Evolutionary conservation across 2,888 invertebrate genomes (phyloP), one percentile per base, ranked within the genome.

Genomic region (Agonum fuliginosum): DNA sequence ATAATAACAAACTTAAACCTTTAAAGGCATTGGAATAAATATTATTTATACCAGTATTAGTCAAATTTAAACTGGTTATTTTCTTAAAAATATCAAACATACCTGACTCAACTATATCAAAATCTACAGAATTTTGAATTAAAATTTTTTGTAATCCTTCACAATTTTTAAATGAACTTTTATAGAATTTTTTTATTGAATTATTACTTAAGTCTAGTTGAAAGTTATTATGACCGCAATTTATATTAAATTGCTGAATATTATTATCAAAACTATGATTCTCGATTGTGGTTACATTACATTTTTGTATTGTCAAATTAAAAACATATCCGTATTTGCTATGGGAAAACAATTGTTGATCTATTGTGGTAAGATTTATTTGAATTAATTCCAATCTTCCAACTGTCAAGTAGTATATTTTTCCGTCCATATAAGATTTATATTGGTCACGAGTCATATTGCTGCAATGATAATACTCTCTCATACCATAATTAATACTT

Each of bases 251-350:
- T 14, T 30, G 46, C 48, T 46, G 30, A 19, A 70, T 46, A 46
- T 70, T 70, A 17, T 46, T 43, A 70, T 43, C 30, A 30, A 43
- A 70, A 70, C 24, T 70, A 14, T 70, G 6, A 20, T 41, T n/a
- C 43, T 37, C 27, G 24, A 70, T 70, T 8, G 27, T 8, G 10
- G 43, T 43, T 3, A 70, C 27, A 30, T 30, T 30, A 30, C 70
- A 70, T 19, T 70, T 5, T 46, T 70, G 12, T 46, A 70, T 48
- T 14, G 46, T 24, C 22, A 70, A 43, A 12, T 41, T 6, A 46
- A 5, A 30, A 12, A 46, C 43, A 10, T 46, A 1, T 24, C 4
- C 1, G n/a, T 24, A 46, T 14, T 17, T 46, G 8, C 17, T 10
- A 19, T 46, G 46, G 6, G 17, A 17, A 14, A 70, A 70, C 22